These are phyloP conservation scores for Acanthosepion pharaonis DNA, from an alignment of 2,888 invertebrate species.

Conservation along the genomic window DNA sequence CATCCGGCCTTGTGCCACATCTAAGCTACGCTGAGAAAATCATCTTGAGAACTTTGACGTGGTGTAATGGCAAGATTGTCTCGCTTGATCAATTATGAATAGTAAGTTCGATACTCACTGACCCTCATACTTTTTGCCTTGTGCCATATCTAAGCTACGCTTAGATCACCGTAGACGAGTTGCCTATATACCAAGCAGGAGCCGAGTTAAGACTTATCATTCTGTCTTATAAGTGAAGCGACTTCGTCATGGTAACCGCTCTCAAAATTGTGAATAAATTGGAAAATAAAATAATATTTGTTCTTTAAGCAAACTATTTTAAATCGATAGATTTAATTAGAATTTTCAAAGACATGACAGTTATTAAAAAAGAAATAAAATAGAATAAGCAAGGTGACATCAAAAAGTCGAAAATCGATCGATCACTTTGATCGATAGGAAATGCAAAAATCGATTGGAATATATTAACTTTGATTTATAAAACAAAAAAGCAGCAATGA, in stretches of 20 bases:
- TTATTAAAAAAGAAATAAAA: not conserved
- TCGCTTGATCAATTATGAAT: no score
- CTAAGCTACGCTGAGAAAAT: no score
- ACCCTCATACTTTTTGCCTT: no score
- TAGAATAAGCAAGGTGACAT: not conserved
- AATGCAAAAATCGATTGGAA: not conserved
- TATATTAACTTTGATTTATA: no score
- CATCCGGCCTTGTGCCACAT: no score
- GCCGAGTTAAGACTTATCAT: not conserved
- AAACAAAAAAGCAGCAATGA: not conserved
- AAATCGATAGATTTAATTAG: not conserved
- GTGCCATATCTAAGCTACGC: no score
- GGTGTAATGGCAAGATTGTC: no score
- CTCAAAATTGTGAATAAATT: no score
- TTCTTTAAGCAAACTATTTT: not conserved
- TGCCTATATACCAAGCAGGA: no score
- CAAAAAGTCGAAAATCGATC: not conserved
- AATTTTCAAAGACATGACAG: not conserved
- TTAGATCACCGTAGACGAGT: no score
- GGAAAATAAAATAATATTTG: not conserved
- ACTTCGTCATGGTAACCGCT: not conserved
- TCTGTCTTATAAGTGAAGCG: not conserved
- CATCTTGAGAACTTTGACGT: no score
- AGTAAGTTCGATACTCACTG: no score
- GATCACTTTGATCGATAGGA: not conserved